Conservation (phyloP, 2,888 invertebrate species). For the Shargacucullia verbasci region DNA sequence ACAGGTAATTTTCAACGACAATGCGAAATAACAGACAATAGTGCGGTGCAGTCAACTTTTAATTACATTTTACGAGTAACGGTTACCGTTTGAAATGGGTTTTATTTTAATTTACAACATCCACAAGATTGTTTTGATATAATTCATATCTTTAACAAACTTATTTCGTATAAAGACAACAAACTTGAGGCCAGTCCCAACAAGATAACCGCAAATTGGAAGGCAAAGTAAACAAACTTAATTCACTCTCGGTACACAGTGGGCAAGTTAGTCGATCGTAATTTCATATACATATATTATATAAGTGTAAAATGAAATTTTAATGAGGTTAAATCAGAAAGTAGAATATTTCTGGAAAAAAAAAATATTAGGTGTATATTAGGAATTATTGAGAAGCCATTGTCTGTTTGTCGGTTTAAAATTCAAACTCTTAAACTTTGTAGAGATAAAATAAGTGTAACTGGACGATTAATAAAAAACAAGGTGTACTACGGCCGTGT, state of each 20-base stretch:
- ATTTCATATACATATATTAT: slow-evolving; percentile 44
- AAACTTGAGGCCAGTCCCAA: slow-evolving; percentile 40
- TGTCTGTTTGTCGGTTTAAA: no score
- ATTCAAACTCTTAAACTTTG: no score
- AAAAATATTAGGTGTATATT: no score
- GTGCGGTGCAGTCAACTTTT: slow-evolving; percentile 18
- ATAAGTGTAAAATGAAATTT: neutral
- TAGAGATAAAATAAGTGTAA: no score
- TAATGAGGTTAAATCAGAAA: no score
- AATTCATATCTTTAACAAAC: slow-evolving; percentile 42
- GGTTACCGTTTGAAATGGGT: neutral
- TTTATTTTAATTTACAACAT: slow-evolving; percentile 26
- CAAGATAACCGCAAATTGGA: slow-evolving; percentile 54
- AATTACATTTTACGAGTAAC: slow-evolving; percentile 11
- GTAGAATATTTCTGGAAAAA: no score
- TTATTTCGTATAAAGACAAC: slow-evolving; percentile 45
- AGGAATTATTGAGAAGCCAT: no score
- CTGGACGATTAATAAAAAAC: no score
- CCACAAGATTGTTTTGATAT: slow-evolving; percentile 38
- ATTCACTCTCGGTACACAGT: slow-evolving; percentile 50
- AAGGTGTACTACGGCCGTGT: no score
- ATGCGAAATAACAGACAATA: slow-evolving; percentile 8
- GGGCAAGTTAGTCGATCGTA: slow-evolving; percentile 33
- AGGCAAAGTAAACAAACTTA: slow-evolving; percentile 49
- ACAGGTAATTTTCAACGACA: slow-evolving; percentile 14